Evolutionary conservation across 2,797 vertebrate species (phyloP).

Genomic region (Squalus acanthias): DNA sequence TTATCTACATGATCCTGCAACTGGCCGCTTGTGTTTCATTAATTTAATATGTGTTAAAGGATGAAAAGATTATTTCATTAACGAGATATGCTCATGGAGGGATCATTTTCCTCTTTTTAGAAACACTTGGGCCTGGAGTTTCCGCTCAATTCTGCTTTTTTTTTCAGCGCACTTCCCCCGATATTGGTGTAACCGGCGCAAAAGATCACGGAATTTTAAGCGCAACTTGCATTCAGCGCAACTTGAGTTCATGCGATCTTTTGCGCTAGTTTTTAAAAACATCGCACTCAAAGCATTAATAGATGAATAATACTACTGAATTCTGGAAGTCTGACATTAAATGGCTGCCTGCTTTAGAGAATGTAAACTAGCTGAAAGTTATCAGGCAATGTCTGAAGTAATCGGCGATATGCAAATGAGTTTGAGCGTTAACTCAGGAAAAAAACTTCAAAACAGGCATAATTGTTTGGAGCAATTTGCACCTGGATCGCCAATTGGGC

Average conservation of each 20-base stretch:
- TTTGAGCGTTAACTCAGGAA: background rate
- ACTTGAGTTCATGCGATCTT: background rate
- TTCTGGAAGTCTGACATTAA: slow-evolving; percentile 82
- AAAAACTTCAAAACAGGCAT: background rate
- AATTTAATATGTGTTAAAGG: background rate
- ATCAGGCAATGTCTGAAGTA: no score
- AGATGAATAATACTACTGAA: slow-evolving; percentile 64
- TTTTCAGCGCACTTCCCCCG: background rate
- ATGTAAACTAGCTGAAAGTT: slow-evolving; percentile 57
- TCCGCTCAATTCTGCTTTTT: background rate
- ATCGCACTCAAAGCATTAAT: no score
- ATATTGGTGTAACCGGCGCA: background rate
- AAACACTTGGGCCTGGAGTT: background rate
- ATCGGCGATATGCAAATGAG: background rate
- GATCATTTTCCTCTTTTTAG: background rate
- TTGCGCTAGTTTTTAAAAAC: background rate
- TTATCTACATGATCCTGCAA: background rate
- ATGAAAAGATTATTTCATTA: background rate
- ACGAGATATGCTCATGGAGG: background rate
- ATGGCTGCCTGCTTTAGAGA: slow-evolving; percentile 78
- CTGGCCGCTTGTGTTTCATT: background rate
- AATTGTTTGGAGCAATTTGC: no score
- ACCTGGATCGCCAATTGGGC: no score
- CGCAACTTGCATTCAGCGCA: background rate
- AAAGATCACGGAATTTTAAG: background rate